Base-by-base conservation (phyloP, 2,113 vertebrate genomes). In the Trematomus loennbergii region DNA sequence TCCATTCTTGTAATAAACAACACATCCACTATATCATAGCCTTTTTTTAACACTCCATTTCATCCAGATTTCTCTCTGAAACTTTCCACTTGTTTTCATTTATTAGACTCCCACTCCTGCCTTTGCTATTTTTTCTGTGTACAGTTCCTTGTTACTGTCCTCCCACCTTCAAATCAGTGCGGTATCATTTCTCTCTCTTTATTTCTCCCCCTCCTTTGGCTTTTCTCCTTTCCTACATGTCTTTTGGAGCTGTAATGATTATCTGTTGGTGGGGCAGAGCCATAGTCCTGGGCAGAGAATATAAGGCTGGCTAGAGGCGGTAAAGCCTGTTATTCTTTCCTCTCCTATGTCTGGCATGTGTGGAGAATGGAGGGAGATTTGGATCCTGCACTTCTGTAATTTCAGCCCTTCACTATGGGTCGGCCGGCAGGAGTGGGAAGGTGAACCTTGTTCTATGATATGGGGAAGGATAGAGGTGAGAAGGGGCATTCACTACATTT, bases 271-370 rank as follows among this genome's bases (percentile, higher is more conserved):
- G 46, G 70, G 81, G 65, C 58, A 77, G 58, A 85, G 48, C 68
- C 45, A 69, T 64, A 67, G 73, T 63, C 49, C 70, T 11, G 40
- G 66, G 78, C 64, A 67, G 69, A 70, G 50, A 48, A 57, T 68
- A 70, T 68, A 70, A 69, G 67, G 55, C 73, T 55, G 70, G 48
- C 75, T 78, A 58, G 65, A 87, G 79, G 81, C 43, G 0, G 78
- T 84, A 55, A 80, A 70, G 80, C 84, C 82, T 92, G 89, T 92
- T 93, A 86, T 92, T 90, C 90, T 93, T 93, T 84, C 87, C 89
- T 91, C 90, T 89, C 88, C 59, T 79, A 82, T 82, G 87, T 92
- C 89, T 90, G 92, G 90, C 89, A 92, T 90, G 89, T 89, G 88
- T 83, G 90, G 90, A 91, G 85, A 91, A 89, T 84, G 85, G 78